phyloP scores from a whole-genome alignment of 2,113 vertebrate genomes.

The Oenanthe oenanthe region DNA sequence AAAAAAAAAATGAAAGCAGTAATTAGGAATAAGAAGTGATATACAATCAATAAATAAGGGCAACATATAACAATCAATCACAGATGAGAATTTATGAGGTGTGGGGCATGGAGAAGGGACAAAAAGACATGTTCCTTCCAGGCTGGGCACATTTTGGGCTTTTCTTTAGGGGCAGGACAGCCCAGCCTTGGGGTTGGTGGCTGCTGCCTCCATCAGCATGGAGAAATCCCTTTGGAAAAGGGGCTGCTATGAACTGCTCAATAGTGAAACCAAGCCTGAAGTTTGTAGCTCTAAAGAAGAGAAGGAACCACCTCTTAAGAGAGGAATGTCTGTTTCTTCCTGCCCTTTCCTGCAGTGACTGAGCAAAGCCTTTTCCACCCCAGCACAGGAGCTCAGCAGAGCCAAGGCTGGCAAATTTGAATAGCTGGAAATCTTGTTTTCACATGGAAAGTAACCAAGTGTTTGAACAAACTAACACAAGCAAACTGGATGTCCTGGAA shows the following conservation, averaged over 20 bases:
- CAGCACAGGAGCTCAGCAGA: background rate
- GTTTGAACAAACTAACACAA: background rate
- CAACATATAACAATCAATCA: background rate
- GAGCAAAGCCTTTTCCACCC: background rate
- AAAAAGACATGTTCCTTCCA: background rate
- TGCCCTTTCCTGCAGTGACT: background rate
- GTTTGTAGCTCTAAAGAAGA: background rate
- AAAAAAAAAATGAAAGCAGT: background rate
- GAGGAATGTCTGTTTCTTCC: background rate
- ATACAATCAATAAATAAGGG: background rate
- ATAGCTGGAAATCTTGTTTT: background rate
- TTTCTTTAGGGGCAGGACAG: background rate
- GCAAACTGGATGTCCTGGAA: background rate
- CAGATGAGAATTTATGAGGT: background rate
- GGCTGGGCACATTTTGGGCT: background rate
- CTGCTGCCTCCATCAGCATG: background rate
- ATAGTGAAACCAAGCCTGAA: background rate
- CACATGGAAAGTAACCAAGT: background rate
- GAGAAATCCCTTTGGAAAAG: background rate
- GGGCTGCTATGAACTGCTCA: background rate
- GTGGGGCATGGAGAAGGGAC: background rate
- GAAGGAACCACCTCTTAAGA: background rate
- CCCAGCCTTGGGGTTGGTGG: background rate
- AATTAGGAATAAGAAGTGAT: background rate
- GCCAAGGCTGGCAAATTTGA: background rate